These are phyloP conservation scores for Ivindomyrus marchei DNA, from an alignment of 2,113 vertebrate genomes.

Conservation along the genomic window DNA sequence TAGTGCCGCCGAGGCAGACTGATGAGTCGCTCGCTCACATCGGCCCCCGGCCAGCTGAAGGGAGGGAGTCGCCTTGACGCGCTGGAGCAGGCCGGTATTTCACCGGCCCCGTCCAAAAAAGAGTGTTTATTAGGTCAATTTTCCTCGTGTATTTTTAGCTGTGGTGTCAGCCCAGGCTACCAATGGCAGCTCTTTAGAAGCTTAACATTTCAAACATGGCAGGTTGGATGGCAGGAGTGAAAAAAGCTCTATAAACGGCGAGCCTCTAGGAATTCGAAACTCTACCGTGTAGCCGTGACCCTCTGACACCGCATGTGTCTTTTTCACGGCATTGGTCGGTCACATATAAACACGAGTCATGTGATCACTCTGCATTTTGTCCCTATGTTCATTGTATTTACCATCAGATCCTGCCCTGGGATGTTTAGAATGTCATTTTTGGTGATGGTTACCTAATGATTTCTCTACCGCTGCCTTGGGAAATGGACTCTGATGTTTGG, in stretches of 20 bases:
- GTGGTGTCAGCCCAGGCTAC: background rate
- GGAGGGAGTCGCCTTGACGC: background rate
- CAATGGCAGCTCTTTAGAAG: background rate
- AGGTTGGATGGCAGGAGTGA: background rate
- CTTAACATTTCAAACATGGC: background rate
- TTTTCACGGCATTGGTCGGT: background rate
- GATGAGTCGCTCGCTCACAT: background rate
- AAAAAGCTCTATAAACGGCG: background rate
- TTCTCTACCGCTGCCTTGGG: background rate
- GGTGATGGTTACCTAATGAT: background rate
- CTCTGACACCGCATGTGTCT: background rate
- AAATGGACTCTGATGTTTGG: conserved; percentile 31
- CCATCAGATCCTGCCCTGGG: background rate
- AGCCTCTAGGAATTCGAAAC: background rate
- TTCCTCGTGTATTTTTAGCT: background rate
- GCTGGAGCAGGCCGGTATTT: background rate
- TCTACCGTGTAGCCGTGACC: background rate
- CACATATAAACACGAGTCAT: background rate
- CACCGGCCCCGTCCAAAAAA: background rate
- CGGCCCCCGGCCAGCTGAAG: background rate
- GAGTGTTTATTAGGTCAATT: background rate
- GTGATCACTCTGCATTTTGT: background rate
- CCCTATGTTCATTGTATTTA: background rate
- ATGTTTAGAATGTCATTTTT: background rate
- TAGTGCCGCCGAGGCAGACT: background rate